Evolutionary conservation across 2,888 invertebrate species (phyloP).

Genomic region (Pristionchus exspectatus): DNA sequence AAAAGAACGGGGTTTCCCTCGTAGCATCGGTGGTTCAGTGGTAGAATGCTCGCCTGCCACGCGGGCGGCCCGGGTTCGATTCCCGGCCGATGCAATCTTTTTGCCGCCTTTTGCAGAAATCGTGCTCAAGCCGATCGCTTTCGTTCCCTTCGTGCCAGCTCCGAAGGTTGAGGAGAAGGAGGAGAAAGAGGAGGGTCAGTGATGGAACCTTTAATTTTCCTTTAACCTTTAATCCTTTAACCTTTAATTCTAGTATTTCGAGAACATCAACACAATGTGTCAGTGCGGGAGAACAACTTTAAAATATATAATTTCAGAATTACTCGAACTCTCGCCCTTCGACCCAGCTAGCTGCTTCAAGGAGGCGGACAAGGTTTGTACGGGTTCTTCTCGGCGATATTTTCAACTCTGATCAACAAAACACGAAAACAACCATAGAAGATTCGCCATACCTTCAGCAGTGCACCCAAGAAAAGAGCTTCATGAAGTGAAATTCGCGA

Average conservation of each 20-base stretch:
- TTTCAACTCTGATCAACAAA: no score
- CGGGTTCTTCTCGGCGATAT: neutral
- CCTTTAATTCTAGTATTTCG: no score
- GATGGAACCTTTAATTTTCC: neutral
- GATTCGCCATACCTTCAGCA: no score
- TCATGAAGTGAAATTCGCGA: no score
- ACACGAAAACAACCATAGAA: no score
- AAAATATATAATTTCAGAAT: neutral
- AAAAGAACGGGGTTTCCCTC: neutral
- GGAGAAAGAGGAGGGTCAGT: neutral
- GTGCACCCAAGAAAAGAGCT: no score
- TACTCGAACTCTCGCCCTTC: conserved; percentile 24
- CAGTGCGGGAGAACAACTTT: neutral
- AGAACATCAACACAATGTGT: no score
- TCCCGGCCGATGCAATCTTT: conserved; percentile 71
- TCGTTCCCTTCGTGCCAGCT: neutral
- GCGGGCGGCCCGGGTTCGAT: conserved; percentile 76
- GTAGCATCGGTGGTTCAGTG: conserved; percentile 71
- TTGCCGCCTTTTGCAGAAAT: conserved; percentile 22
- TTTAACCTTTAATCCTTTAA: no score
- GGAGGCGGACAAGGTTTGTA: conserved; percentile 30
- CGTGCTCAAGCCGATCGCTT: neutral
- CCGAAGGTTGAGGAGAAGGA: neutral
- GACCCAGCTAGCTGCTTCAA: conserved; percentile 45
- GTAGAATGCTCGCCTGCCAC: conserved; percentile 77